These are phyloP conservation scores for Wasmannia auropunctata DNA, from an alignment of 1,140 invertebrate species.

Conservation along the genomic window DNA sequence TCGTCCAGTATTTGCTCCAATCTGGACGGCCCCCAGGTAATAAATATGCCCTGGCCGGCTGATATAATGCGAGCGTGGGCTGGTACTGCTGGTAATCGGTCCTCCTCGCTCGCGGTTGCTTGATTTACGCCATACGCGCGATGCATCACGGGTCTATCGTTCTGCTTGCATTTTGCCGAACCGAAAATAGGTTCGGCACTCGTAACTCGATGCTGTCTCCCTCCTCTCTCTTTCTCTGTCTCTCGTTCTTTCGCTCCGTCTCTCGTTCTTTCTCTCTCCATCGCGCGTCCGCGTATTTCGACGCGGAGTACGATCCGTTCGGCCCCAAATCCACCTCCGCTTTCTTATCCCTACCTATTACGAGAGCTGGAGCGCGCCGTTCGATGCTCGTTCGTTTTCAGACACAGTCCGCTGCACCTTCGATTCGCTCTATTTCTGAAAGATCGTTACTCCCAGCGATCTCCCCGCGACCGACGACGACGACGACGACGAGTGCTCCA, in stretches of 20 bases:
- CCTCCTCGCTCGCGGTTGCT: constrained; percentile 77
- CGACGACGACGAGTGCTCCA: not conserved
- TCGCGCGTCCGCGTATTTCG: not conserved
- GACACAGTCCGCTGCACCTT: constrained; percentile 41
- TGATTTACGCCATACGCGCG: constrained; percentile 82
- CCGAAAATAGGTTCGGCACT: constrained; percentile 76
- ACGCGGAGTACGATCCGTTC: constrained; percentile 32
- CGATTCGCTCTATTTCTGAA: constrained; percentile 50
- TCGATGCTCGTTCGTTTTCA: constrained; percentile 62
- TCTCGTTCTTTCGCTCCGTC: not conserved
- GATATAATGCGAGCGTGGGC: constrained; percentile 83
- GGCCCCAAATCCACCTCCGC: constrained; percentile 58
- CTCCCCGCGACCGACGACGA: constrained; percentile 1
- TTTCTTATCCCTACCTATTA: constrained; percentile 52
- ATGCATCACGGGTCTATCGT: constrained; percentile 80
- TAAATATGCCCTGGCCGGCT: constrained; percentile 81
- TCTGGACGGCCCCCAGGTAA: constrained; percentile 76
- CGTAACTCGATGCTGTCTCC: constrained; percentile 65
- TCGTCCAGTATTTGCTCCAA: constrained; percentile 78
- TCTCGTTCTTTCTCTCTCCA: not conserved
- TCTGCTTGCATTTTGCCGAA: constrained; percentile 77
- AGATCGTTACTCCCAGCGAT: constrained; percentile 46
- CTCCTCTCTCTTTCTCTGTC: constrained; percentile 7
- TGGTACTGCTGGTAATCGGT: constrained; percentile 79
- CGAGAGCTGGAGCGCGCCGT: constrained; percentile 27